Evolutionary conservation across 1,140 invertebrate genomes (phyloP), one percentile per base, ranked within the genome.

Genomic region (Leucophenga varia): DNA sequence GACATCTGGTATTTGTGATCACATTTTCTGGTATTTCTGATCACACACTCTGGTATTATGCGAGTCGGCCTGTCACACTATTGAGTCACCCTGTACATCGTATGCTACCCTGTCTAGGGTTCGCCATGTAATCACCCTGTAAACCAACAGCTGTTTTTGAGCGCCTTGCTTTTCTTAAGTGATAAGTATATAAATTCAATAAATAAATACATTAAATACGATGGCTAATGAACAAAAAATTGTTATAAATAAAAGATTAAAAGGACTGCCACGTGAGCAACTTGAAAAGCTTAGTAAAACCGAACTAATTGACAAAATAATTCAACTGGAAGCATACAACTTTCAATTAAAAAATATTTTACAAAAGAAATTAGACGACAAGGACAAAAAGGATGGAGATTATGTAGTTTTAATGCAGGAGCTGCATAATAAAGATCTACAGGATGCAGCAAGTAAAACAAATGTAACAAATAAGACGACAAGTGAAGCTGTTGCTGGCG

Each of bases 321-420:
- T 83, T 18, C 77, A 82, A 49, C 54, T 87, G 30, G 76, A 85
- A 72, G 81, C 83, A 7, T 81, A 84, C 55, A 86, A 84, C 61
- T 52, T 73, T 22, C 84, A 87, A 60, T 59, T 87, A 4, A 84
- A 80, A 73, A 81, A 82, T 59, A 79, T 85, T 18, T 77, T 86
- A 16, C 75, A 74, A 41, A 83, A 82, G 54, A 63, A 57, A 39
- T 25, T 77, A 59, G 70, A 68, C 19, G 55, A 64, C 9, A 55
- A 53, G 51, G 67, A 65, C 51, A 56, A 32, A 38, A 52, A 61
- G 38, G 43, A 54, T 44, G 48, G 55, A 41, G 54, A 57, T 44
- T 52, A 50, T 38, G 42, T 43, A 52, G 61, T 41, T 21, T 10
- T 54, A 32, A 13, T 49, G 18, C 18, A 14, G 5, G 31, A 10